phyloP scores from a whole-genome alignment of 2,797 vertebrate genomes.

The Todus mexicanus region DNA sequence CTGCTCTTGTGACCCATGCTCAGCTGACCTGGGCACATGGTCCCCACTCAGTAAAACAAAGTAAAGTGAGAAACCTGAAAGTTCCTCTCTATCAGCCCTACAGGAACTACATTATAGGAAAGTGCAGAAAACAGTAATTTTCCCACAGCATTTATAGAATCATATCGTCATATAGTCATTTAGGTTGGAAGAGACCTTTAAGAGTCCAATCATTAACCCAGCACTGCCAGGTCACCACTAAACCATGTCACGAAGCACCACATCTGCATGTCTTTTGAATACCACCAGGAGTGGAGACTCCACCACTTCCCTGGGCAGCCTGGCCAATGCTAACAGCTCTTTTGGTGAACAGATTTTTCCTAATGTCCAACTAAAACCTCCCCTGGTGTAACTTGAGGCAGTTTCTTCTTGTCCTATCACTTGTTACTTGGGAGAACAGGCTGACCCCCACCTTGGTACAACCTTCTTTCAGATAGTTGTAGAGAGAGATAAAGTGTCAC shows the following conservation, averaged over 20 bases:
- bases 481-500: background rate
- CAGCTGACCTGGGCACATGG: background rate
- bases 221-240: background rate
- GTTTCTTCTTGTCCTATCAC: background rate
- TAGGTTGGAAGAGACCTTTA: background rate
- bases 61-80: conserved; percentile 36
- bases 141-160: background rate
- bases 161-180: background rate
- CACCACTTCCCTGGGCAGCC: background rate
- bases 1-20: background rate
- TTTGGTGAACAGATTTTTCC: background rate
- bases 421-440: background rate
- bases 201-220: background rate
- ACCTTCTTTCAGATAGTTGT: background rate
- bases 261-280: background rate
- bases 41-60: background rate
- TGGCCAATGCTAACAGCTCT: background rate
- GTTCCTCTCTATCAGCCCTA: background rate
- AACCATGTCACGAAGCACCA: background rate
- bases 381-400: background rate
- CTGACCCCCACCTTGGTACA: background rate
- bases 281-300: background rate
- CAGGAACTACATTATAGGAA: background rate
- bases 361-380: background rate
- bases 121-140: background rate